Base-by-base conservation (phyloP, 2,113 vertebrate species). In the Aptenodytes patagonicus region DNA sequence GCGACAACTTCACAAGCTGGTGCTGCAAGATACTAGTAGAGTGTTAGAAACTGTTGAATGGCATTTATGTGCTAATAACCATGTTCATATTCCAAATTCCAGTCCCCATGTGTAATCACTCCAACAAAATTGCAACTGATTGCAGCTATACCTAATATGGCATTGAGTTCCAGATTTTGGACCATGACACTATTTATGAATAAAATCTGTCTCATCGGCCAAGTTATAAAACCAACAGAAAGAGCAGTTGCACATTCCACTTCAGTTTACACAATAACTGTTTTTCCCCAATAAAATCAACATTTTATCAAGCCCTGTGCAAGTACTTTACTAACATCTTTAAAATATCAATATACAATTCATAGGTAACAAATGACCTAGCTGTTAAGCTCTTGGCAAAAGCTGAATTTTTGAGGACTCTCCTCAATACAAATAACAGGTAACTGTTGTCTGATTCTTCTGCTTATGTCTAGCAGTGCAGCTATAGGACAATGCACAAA, bases 61-160 rank as follows among this genome's bases (percentile, higher is more conserved):
- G 7, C 12, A 72, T 84, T 92, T 92, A 36, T 82, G 25, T 71
- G 20, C n/a, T 86, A 89, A 75, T 19, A 92, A 79, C 7, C 21
- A 58, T 19, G 21, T 40, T 76, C 77, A 61, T 46, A 77, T 87
- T 92, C 65, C 87, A 91, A 75, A 97, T 96, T 96, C 95, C 93
- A 79, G 44, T 85, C 49, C 14, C 12, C 9, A 11, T 76, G 28
- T 82, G 95, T 87, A 95, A 97, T 79, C 89, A 85, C 72, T 92
- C 84, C 54, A 85, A 86, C 1, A 79, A 90, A 93, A 69, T 16
- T 91, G 52, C 28, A 92, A 31, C 21, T n/a, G 76, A 94, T 72
- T 87, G 65, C 77, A 91, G 81, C 81, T 89, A 95, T 96, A 94
- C 96, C 95, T 91, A 97, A 97, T 97, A 97, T 85, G 91, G 96